A percentile compares a stretch with the other conserved stretches of the same genome.
These are phyloP conservation scores for Lindbergichthys nudifrons DNA, from an alignment of 2,797 vertebrate species.

Conservation along the genomic window DNA sequence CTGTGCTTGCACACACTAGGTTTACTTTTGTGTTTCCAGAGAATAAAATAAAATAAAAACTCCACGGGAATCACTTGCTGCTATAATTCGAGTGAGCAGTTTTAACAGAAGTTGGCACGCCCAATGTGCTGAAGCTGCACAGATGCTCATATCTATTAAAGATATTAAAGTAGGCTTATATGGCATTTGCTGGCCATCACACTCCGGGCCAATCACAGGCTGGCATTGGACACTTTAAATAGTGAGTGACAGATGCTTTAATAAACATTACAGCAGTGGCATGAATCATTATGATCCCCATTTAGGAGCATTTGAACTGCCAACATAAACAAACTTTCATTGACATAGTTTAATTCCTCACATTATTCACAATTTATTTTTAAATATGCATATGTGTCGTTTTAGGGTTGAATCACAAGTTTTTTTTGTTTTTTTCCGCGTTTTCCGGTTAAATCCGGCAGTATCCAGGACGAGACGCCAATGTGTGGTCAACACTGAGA, in stretches of 20 bases:
- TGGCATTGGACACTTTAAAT: background rate
- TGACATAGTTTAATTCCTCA: background rate
- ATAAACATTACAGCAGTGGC: conserved; percentile 35
- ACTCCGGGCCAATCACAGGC: conserved; percentile 12
- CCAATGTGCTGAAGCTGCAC: conserved; percentile 41
- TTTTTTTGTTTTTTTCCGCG: conserved; percentile 28
- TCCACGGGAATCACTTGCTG: conserved; percentile 11
- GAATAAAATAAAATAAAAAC: background rate
- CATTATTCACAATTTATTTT: background rate
- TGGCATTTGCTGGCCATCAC: conserved; percentile 28
- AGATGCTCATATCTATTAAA: conserved; percentile 54
- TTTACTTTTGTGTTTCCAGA: background rate
- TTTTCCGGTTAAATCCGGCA: conserved; percentile 19
- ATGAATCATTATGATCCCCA: background rate
- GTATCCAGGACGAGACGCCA: conserved; percentile 30
- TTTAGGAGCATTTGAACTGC: background rate
- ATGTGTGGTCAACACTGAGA: conserved; percentile 54
- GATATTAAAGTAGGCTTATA: conserved; percentile 48
- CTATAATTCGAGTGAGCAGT: conserved; percentile 12
- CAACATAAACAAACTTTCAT: background rate
- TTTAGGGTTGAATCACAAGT: background rate
- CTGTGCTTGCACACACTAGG: background rate
- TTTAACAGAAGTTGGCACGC: conserved; percentile 18
- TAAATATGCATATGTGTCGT: background rate
- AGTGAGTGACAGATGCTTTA: conserved; percentile 56